Percentiles rank a stretch among this genome's conserved stretches.
Evolutionary conservation across 1,140 invertebrate genomes (phyloP).

Genomic region (Aphelinus certus): DNA sequence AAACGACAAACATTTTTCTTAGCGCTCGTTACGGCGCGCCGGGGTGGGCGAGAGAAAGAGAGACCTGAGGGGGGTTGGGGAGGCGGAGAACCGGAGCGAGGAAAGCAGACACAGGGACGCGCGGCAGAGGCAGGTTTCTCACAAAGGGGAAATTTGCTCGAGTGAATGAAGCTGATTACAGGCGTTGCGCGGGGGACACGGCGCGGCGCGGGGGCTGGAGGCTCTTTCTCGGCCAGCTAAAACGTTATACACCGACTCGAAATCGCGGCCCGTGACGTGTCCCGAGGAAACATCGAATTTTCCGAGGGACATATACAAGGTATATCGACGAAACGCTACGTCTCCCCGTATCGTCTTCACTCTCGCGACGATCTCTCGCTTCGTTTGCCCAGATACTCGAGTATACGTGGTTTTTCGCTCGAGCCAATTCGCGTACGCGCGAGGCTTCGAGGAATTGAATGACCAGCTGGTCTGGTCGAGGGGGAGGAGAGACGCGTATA

Average conservation of each 20-base stretch:
- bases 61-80: neutral
- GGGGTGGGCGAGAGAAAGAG: neutral
- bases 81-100: neutral
- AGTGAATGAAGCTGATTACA: constrained; percentile 32
- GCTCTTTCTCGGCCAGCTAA: neutral
- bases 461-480: no score
- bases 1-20: constrained; percentile 36
- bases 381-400: no score
- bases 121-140: neutral
- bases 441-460: no score
- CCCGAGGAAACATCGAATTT: neutral
- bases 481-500: no score
- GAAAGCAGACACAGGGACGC: neutral
- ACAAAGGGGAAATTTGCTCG: constrained; percentile 17
- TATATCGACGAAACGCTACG: neutral
- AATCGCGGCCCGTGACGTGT: no score
- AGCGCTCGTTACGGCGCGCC: constrained; percentile 6
- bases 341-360: no score
- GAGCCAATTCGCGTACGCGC: no score
- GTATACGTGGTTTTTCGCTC: no score
- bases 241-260: no score
- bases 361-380: no score
- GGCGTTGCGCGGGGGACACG: neutral
- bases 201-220: neutral
- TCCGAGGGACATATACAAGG: neutral